Conservation (phyloP, 2,113 vertebrate genomes). For the Pyxicephalus adspersus region DNA sequence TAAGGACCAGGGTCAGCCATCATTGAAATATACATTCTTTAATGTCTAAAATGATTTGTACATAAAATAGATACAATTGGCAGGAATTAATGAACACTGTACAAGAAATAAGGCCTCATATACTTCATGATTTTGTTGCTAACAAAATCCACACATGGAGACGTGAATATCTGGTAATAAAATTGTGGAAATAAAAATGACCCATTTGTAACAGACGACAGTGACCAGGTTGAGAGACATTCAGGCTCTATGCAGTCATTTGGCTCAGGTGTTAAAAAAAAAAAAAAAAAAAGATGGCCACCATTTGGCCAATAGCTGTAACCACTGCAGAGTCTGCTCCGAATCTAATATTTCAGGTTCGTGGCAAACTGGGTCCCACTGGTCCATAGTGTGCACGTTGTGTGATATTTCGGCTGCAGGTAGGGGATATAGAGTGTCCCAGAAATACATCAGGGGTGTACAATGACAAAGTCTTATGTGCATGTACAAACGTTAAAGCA, state of each 20-base stretch:
- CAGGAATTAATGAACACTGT: neutral
- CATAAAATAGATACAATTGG: constrained; percentile 15
- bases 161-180: too few relatives aligned
- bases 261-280: neutral
- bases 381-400: too few relatives aligned
- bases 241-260: neutral
- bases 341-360: too few relatives aligned
- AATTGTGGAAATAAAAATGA: neutral
- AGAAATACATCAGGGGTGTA: too few relatives aligned
- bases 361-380: too few relatives aligned
- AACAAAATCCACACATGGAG: neutral
- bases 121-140: constrained; percentile 12
- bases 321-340: too few relatives aligned
- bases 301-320: too few relatives aligned
- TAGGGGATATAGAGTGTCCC: too few relatives aligned
- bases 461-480: too few relatives aligned
- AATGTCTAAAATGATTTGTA: constrained; percentile 26
- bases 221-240: neutral
- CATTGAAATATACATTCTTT: neutral
- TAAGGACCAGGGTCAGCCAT: neutral
- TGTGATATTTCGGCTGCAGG: too few relatives aligned
- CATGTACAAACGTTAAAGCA: too few relatives aligned
- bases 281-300: neutral
- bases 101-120: constrained; percentile 32
- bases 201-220: constrained; percentile 6